Evolutionary conservation across 2,888 invertebrate genomes (phyloP).

Genomic region (Melieria crassipennis): DNA sequence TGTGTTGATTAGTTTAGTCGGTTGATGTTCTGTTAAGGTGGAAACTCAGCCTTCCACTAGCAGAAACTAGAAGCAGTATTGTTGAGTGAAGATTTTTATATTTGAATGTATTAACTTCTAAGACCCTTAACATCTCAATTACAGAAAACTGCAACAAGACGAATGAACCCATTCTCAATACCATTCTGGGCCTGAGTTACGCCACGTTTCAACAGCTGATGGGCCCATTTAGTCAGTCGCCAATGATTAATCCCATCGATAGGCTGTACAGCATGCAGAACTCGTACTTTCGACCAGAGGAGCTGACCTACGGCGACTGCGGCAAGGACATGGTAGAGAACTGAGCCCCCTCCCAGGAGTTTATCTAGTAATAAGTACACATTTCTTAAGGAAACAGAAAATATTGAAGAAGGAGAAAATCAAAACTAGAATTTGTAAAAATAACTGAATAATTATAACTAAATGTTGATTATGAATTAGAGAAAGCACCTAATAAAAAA

Average conservation of each 20-base stretch:
- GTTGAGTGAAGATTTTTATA: too few relatives aligned
- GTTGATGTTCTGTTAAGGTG: too few relatives aligned
- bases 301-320: conserved; percentile 61
- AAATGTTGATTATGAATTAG: conserved; percentile 41
- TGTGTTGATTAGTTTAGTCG: too few relatives aligned
- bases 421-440: conserved; percentile 60
- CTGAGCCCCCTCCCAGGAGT: conserved; percentile 6
- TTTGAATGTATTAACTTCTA: too few relatives aligned
- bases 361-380: not conserved
- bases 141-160: conserved; percentile 65
- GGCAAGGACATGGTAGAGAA: conserved; percentile 40
- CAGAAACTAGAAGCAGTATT: too few relatives aligned
- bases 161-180: conserved; percentile 63
- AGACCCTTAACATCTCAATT: not conserved
- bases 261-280: conserved; percentile 74
- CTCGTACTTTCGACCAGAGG: conserved; percentile 72
- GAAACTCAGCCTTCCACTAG: too few relatives aligned
- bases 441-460: conserved; percentile 44
- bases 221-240: conserved; percentile 65
- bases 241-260: conserved; percentile 72
- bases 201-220: conserved; percentile 65
- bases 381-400: conserved; percentile 16
- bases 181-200: conserved; percentile 64
- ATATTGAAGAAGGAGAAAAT: conserved; percentile 46
- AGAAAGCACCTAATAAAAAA: conserved; percentile 4